These are phyloP conservation scores for Trisateles emortualis DNA, from an alignment of 2,888 invertebrate species.

Conservation along the genomic window DNA sequence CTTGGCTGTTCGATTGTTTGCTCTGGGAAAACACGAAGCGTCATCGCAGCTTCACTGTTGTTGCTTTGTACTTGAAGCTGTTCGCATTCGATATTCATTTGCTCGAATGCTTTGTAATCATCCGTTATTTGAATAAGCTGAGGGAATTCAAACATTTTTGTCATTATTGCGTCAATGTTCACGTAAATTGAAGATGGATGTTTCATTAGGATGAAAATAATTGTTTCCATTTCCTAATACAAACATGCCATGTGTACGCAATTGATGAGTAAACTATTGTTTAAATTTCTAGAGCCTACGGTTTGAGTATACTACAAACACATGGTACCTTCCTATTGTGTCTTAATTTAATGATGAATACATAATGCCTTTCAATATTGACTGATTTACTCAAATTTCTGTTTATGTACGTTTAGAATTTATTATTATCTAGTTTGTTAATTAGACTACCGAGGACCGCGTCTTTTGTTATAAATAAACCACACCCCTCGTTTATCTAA, in stretches of 20 bases:
- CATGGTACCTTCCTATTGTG: slow-evolving; percentile 6
- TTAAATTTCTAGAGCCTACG: slow-evolving; percentile 23
- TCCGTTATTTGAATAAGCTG: slow-evolving; percentile 64
- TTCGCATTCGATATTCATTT: slow-evolving; percentile 79
- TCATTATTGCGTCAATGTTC: slow-evolving; percentile 61
- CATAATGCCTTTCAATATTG: slow-evolving; percentile 42
- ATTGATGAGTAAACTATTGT: slow-evolving; percentile 29
- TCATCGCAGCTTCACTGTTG: slow-evolving; percentile 65
- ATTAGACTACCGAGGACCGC: slow-evolving; percentile 78
- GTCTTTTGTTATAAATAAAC: slow-evolving; percentile 80
- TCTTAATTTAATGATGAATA: slow-evolving; percentile 21
- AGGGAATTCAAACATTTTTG: slow-evolving; percentile 66
- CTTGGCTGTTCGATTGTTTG: slow-evolving; percentile 77
- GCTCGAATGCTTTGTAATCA: slow-evolving; percentile 72
- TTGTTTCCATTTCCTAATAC: slow-evolving; percentile 44
- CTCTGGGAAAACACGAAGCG: slow-evolving; percentile 72
- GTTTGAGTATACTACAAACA: too few relatives aligned
- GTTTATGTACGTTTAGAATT: slow-evolving; percentile 55
- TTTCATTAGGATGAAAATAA: slow-evolving; percentile 51
- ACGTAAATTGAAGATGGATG: slow-evolving; percentile 50
- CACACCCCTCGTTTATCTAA: slow-evolving; percentile 85
- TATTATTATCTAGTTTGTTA: slow-evolving; percentile 78
- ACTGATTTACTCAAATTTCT: slow-evolving; percentile 48
- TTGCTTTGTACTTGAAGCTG: slow-evolving; percentile 66
- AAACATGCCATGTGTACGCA: slow-evolving; percentile 21